phyloP scores from a whole-genome alignment of 2,113 vertebrate genomes.

The Rafetus swinhoei region DNA sequence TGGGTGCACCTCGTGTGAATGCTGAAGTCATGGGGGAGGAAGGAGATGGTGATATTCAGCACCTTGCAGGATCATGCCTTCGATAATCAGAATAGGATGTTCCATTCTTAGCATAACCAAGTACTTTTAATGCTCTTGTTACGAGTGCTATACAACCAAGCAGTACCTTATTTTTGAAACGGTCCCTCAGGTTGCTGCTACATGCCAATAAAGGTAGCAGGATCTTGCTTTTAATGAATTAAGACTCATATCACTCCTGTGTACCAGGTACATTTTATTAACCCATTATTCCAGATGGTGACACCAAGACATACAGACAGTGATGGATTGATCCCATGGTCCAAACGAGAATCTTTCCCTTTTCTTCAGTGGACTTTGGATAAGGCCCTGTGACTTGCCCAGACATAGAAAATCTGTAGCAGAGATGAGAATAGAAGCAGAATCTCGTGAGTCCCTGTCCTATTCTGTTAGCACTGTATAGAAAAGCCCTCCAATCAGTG shows the following conservation, averaged over 20 bases:
- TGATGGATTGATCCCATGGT: not conserved
- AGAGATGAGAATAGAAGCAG: not conserved
- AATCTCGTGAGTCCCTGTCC: not conserved
- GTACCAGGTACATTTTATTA: not conserved
- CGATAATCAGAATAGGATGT: not conserved
- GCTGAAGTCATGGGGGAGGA: not conserved
- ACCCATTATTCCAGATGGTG: not conserved
- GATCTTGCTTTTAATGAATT: not conserved
- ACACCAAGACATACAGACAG: not conserved
- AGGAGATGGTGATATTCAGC: not conserved
- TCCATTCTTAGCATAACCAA: rapidly evolving
- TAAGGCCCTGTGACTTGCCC: not conserved
- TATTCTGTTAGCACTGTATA: not conserved
- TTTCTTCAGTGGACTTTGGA: not conserved
- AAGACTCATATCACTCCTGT: not conserved
- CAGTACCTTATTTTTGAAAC: not conserved
- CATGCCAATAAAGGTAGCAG: not conserved
- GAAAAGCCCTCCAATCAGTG: not conserved
- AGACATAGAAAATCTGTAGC: not conserved
- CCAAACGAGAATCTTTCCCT: not conserved
- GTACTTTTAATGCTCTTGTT: not conserved
- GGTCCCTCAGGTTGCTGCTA: not conserved
- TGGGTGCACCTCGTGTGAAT: not conserved
- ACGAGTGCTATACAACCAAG: not conserved
- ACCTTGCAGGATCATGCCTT: not conserved